Conservation (phyloP, 2,113 vertebrate genomes). For the Lichenostomus cassidix region DNA sequence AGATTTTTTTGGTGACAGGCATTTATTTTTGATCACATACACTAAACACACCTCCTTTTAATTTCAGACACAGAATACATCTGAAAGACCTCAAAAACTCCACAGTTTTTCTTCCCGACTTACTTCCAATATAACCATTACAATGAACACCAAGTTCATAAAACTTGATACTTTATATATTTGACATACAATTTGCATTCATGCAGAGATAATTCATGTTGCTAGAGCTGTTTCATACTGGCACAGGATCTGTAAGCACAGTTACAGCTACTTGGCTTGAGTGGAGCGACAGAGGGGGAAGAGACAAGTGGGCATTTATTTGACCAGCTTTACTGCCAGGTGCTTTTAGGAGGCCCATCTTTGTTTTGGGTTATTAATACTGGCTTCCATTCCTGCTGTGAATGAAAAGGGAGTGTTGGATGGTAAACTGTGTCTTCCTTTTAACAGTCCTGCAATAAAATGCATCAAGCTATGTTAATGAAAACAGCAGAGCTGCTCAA, state of each 20-base stretch:
- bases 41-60: neutral
- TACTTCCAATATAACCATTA: slow-evolving; percentile 26
- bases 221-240: neutral
- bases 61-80: neutral
- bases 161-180: slow-evolving; percentile 25
- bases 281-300: neutral
- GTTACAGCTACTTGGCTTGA: neutral
- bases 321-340: neutral
- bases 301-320: neutral
- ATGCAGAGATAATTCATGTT: neutral
- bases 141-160: neutral
- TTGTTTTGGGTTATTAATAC: neutral
- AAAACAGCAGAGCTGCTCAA: neutral
- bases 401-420: neutral
- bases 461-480: neutral
- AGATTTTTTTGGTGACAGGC: neutral
- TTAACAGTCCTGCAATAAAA: neutral
- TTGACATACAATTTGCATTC: neutral
- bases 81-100: neutral
- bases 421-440: neutral
- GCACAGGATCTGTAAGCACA: neutral
- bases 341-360: neutral
- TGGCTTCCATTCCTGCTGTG: neutral
- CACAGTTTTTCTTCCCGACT: neutral
- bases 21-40: neutral